These are phyloP conservation scores for Lipotes vexillifer DNA, from an alignment of 2,113 vertebrate genomes.

Conservation along the genomic window DNA sequence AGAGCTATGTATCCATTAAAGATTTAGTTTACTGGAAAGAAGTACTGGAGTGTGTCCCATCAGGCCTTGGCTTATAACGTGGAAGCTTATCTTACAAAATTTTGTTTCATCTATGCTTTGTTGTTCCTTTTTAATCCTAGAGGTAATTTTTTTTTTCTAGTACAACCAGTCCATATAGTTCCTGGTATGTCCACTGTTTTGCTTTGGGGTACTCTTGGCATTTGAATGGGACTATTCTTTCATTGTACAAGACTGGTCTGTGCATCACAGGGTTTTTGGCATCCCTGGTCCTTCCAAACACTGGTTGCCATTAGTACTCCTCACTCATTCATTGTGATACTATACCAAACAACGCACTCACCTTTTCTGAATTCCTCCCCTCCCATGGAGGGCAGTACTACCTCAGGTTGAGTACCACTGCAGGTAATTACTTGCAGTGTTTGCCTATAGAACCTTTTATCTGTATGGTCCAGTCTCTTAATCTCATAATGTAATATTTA, in stretches of 20 bases:
- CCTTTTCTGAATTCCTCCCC: background rate
- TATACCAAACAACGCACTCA: background rate
- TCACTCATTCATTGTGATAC: background rate
- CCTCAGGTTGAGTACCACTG: background rate
- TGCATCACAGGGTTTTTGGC: background rate
- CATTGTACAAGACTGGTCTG: background rate
- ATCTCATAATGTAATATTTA: background rate
- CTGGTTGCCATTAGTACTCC: background rate
- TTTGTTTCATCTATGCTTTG: background rate
- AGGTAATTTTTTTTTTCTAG: background rate
- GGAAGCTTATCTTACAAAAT: background rate
- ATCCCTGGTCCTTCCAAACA: background rate
- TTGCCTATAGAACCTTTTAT: background rate
- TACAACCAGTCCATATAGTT: background rate
- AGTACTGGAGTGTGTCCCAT: background rate
- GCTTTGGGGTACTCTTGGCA: background rate
- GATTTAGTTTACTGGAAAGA: background rate
- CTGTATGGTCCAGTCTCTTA: background rate
- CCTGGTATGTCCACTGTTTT: background rate
- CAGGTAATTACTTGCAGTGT: background rate
- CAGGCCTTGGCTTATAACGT: background rate
- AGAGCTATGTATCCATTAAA: background rate
- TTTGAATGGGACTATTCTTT: background rate
- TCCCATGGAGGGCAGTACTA: background rate
- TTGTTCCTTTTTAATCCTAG: background rate